Evolutionary conservation across 1,140 invertebrate species (phyloP).

Genomic region (Papilio helenus): DNA sequence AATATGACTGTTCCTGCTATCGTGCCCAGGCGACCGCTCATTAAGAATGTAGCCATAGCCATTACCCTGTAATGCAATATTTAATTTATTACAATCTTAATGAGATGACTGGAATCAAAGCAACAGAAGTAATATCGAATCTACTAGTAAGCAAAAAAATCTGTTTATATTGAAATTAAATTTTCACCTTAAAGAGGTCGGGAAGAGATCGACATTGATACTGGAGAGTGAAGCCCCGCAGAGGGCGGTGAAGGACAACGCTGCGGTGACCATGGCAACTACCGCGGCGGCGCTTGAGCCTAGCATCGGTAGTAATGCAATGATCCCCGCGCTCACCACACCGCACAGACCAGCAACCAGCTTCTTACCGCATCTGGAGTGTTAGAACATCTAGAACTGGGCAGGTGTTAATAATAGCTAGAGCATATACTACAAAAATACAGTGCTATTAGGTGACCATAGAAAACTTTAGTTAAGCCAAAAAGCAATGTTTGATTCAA

Average conservation of each 20-base stretch:
- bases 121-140: too few species aligned
- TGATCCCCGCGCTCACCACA: slow-evolving; percentile 65
- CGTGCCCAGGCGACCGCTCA: slow-evolving; percentile 75
- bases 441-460: neutral
- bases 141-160: too few species aligned
- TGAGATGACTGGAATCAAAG: too few species aligned
- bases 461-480: too few species aligned
- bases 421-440: neutral
- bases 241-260: slow-evolving; percentile 82
- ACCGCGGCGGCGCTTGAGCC: slow-evolving; percentile 70
- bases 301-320: slow-evolving; percentile 75
- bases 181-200: slow-evolving; percentile 60
- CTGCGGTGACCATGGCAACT: slow-evolving; percentile 76
- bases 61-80: slow-evolving; percentile 68
- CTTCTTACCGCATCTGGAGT: slow-evolving; percentile 78
- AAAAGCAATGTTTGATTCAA: too few species aligned
- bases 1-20: slow-evolving; percentile 75
- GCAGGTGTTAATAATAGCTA: neutral
- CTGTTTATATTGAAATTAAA: too few species aligned
- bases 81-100: neutral
- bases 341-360: slow-evolving; percentile 73
- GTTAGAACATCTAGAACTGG: neutral
- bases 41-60: slow-evolving; percentile 78
- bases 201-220: slow-evolving; percentile 81
- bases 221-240: slow-evolving; percentile 81